Conservation (phyloP, 2,113 vertebrate genomes). For the Hippoglossus stenolepis region DNA sequence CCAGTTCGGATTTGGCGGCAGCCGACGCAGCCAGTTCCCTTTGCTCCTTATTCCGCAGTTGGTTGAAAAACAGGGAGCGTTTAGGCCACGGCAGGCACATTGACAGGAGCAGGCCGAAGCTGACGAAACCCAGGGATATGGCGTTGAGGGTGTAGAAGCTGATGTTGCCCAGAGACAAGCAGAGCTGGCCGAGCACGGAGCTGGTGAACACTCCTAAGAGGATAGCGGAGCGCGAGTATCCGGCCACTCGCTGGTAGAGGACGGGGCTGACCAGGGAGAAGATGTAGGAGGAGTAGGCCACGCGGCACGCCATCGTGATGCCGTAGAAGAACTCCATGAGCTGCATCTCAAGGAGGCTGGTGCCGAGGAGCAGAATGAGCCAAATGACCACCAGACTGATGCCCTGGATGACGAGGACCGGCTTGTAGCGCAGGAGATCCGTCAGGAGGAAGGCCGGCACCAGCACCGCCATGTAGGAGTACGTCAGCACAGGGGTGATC, state of each 20-base stretch:
- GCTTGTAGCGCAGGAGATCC: constrained; percentile 93
- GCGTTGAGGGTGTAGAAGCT: constrained; percentile 81
- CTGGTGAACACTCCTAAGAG: constrained; percentile 94
- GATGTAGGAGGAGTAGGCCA: constrained; percentile 98
- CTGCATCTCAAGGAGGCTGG: constrained; percentile 88
- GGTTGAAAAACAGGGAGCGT: constrained; percentile 94
- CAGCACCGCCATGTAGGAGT: constrained; percentile 92
- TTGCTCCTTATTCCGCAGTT: neutral
- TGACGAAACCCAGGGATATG: constrained; percentile 88
- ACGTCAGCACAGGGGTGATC: constrained; percentile 91
- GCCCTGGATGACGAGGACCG: constrained; percentile 91
- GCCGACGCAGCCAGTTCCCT: constrained; percentile 53
- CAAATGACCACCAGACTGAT: constrained; percentile 91
- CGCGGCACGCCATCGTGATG: constrained; percentile 92
- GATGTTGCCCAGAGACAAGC: constrained; percentile 72
- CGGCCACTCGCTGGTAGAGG: constrained; percentile 91
- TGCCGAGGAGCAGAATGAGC: constrained; percentile 88
- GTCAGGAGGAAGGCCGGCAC: constrained; percentile 95
- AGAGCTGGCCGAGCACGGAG: constrained; percentile 93
- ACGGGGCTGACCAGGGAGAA: constrained; percentile 89
- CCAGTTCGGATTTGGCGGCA: constrained; percentile 67
- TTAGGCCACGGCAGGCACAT: constrained; percentile 89
- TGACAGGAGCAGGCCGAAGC: constrained; percentile 85
- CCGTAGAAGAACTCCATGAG: constrained; percentile 96
- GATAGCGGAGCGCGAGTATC: constrained; percentile 89